Evolutionary conservation across 92 coral and sea anemone genomes (phyloP).

Genomic region (Montipora capitata): DNA sequence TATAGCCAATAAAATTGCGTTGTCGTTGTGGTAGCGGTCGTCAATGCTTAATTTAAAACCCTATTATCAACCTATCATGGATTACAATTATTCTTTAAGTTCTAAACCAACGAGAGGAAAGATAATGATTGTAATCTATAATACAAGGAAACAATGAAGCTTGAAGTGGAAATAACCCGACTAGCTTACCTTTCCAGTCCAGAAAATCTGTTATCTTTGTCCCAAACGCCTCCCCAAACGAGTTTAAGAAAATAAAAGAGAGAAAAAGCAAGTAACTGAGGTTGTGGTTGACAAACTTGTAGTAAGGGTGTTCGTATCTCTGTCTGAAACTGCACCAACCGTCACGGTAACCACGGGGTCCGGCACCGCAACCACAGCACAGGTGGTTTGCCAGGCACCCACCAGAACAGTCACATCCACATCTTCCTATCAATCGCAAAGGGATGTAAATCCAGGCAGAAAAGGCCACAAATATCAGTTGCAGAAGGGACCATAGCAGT

Average conservation of each 20-base stretch:
- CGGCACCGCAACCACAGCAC: too few species aligned
- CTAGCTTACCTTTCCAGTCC: slow-evolving; percentile 10
- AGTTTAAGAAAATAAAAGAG: not conserved
- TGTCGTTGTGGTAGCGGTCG: too few species aligned
- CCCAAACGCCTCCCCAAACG: not conserved
- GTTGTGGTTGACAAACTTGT: slow-evolving; percentile 42
- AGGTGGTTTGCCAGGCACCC: too few species aligned
- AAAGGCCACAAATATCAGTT: slow-evolving; percentile 2
- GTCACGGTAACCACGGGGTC: too few species aligned
- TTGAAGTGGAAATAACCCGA: not conserved
- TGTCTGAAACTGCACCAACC: slow-evolving; percentile 21
- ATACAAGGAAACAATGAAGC: too few species aligned
- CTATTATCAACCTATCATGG: too few species aligned
- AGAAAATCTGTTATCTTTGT: not conserved
- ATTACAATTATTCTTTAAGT: too few species aligned
- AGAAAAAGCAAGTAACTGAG: slow-evolving; percentile 24
- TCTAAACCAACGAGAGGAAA: too few species aligned
- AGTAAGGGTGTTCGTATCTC: slow-evolving; percentile 35
- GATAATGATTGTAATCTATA: too few species aligned
- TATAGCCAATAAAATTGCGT: too few species aligned
- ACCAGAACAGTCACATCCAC: too few species aligned
- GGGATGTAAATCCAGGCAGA: slow-evolving; percentile 4
- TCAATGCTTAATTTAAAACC: too few species aligned
- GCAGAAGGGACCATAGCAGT: slow-evolving; percentile 10
- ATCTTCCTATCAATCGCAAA: not conserved